Evolutionary conservation across 2,113 vertebrate species (phyloP), one percentile per base, ranked within the genome.

Genomic region (Chlamydotis undulata): DNA sequence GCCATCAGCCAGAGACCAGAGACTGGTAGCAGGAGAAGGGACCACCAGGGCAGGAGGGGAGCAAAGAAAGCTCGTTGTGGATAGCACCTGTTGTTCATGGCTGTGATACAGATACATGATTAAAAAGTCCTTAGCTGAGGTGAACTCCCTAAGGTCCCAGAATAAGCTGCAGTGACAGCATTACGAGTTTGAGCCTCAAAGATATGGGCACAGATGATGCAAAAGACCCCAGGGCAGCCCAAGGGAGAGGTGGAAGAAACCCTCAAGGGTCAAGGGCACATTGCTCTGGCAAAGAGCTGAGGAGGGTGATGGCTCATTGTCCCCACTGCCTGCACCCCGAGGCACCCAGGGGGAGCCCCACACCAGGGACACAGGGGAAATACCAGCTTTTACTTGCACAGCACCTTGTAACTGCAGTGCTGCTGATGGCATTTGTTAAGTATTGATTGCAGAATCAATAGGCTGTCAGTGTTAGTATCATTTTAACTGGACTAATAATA

Each of bases 181-280:
- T 37, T n/a, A 18, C 0, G 0, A 87, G 52, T 19, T 21, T 6
- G 3, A 68, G 47, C 43, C 17, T 50, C 1, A 0, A 39, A 69
- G 68, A 28, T 41, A 49, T 18, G 59, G 49, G 28, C 28, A 80
- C 21, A 76, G 57, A 28, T 8, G 28, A 45, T n/a, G 57, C 22
- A 67, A 56, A 41, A 39, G n/a, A 55, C 33, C 11, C 13, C 22
- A 75, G 31, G 15, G 49, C 55, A 50, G 55, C 53, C 37, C 33
- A 69, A 17, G 53, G 2, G 3, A 33, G 63, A 73, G 31, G 33
- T 59, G 17, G 31, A 82, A 67, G 17, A 68, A 87, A 47, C 7
- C 26, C 24, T 33, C 35, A 1, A 1, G 0, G 0, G 9, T 26
- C 43, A 89, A 50, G 1, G 3, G 26, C 63, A 29, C 19, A 11